phyloP scores from a whole-genome alignment of 2,113 vertebrate species.

The Nanger granti region DNA sequence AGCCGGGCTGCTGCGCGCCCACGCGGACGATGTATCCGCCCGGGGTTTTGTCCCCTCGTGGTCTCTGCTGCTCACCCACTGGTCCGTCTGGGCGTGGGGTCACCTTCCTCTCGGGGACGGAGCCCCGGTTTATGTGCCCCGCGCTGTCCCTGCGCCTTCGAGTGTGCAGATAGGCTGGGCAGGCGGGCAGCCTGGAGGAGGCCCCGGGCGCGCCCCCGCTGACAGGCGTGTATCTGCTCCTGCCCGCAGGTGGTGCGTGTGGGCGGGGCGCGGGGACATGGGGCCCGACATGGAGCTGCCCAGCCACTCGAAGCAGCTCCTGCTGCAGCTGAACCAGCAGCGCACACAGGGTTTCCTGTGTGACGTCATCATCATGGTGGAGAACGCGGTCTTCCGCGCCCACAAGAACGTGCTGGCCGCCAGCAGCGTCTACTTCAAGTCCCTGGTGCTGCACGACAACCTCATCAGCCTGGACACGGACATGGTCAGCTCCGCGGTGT shows the following conservation, averaged over 20 bases:
- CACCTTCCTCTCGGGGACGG: neutral
- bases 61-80: neutral
- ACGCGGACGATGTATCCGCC: neutral
- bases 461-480: constrained; percentile 98
- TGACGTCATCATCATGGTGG: constrained; percentile 98
- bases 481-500: constrained; percentile 96
- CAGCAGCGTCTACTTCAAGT: constrained; percentile 99
- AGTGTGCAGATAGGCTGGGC: neutral
- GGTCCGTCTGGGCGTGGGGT: neutral
- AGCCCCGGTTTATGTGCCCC: neutral
- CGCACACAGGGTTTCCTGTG: constrained; percentile 99
- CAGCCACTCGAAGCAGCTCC: constrained; percentile 99
- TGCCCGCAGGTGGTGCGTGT: constrained; percentile 86
- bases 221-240: constrained; percentile 50
- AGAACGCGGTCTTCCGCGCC: constrained; percentile 97
- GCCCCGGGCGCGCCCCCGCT: neutral
- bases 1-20: neutral
- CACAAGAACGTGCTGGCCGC: constrained; percentile 98
- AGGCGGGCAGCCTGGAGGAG: neutral
- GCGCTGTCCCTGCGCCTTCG: neutral
- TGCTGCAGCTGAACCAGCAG: constrained; percentile 99
- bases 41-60: neutral
- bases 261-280: constrained; percentile 85
- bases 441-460: constrained; percentile 98
- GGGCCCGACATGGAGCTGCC: constrained; percentile 97